These are phyloP conservation scores for Crossocerus cetratus DNA, from an alignment of 2,888 invertebrate species.

Conservation along the genomic window DNA sequence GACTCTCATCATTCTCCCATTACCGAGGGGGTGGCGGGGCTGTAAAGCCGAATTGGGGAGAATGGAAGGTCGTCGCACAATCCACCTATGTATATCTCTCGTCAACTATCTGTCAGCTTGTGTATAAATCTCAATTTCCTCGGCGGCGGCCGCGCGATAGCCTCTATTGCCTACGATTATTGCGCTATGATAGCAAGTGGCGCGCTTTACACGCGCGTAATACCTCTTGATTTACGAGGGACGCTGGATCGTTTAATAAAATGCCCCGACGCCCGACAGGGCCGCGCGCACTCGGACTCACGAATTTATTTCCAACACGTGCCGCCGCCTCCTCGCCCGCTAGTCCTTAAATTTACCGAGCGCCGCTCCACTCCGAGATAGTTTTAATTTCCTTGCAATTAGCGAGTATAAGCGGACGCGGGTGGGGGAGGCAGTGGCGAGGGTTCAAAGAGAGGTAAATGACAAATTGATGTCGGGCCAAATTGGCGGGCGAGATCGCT, in stretches of 20 bases:
- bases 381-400: too few relatives aligned
- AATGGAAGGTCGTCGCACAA: too few relatives aligned
- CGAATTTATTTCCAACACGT: neutral
- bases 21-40: too few relatives aligned
- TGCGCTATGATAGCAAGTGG: constrained; percentile 15
- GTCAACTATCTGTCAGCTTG: neutral
- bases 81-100: too few relatives aligned
- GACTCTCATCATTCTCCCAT: too few relatives aligned
- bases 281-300: too few relatives aligned
- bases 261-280: neutral
- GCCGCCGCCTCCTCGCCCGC: neutral
- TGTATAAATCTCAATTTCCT: neutral
- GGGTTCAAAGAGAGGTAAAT: constrained; percentile 38
- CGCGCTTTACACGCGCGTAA: constrained; percentile 2
- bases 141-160: neutral
- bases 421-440: constrained; percentile 13
- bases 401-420: too few relatives aligned
- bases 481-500: constrained; percentile 47
- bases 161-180: constrained; percentile 16
- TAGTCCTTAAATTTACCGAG: too few relatives aligned
- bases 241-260: constrained; percentile 30
- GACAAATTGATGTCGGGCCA: constrained; percentile 56
- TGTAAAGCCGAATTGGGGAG: too few relatives aligned
- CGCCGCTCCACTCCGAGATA: too few relatives aligned
- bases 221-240: constrained; percentile 34